Evolutionary conservation across 2,888 invertebrate species (phyloP), one percentile per base, ranked within the genome.

Genomic region (Argyra leucocephala): DNA sequence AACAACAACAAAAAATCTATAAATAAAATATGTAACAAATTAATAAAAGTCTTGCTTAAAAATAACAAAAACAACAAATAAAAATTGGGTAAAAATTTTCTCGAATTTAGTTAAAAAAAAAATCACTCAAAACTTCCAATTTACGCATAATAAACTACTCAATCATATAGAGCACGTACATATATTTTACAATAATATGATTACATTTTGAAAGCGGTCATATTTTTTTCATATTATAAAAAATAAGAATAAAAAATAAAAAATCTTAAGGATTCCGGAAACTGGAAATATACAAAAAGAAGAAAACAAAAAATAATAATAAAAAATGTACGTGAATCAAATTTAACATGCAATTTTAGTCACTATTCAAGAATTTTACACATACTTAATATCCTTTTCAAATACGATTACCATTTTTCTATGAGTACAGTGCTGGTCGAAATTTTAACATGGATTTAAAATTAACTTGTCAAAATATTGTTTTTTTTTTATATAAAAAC

Each of bases 61-160:
- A n/a, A n/a, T n/a, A n/a, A n/a, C n/a, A n/a, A n/a, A n/a, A n/a
- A n/a, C n/a, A n/a, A n/a, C n/a, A n/a, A n/a, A n/a, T n/a, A n/a
- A n/a, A n/a, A n/a, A n/a, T n/a, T n/a, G n/a, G n/a, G n/a, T n/a
- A n/a, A n/a, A n/a, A n/a, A n/a, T n/a, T n/a, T n/a, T n/a, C n/a
- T n/a, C n/a, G n/a, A n/a, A n/a, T n/a, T n/a, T n/a, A n/a, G n/a
- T n/a, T n/a, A 26, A 26, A 57, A 63, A 64, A 67, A 36, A 63
- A 63, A 23, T 65, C 67, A 61, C 68, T 66, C 67, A 67, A 61
- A 65, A 67, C 68, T 66, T 68, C 67, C 68, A 68, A 68, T 67
- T 61, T 63, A 22, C 22, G 63, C 65, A 64, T 67, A 65, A 59
- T 62, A 18, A 10, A 65, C 58, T 64, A 57, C 57, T 62, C 62